phyloP scores from a whole-genome alignment of 2,888 invertebrate genomes.

The Rambutsinella grinnellia region DNA sequence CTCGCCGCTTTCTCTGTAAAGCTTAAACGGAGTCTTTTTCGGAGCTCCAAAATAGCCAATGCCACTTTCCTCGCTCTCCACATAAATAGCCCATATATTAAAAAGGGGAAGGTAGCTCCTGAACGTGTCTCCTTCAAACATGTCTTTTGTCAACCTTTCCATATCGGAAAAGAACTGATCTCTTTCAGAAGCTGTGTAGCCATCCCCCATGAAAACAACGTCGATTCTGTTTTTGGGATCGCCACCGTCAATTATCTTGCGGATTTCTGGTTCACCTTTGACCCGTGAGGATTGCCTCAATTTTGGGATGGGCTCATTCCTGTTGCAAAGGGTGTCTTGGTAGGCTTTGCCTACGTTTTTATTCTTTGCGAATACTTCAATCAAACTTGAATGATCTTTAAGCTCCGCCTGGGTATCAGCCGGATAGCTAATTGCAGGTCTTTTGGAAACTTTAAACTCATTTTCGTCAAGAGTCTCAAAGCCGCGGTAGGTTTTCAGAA shows the following conservation, averaged over 20 bases:
- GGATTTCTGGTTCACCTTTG: slow-evolving; percentile 46
- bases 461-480: slow-evolving; percentile 48
- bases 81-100: slow-evolving; percentile 64
- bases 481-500: slow-evolving; percentile 46
- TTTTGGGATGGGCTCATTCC: slow-evolving; percentile 1
- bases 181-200: slow-evolving; percentile 43
- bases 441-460: slow-evolving; percentile 34
- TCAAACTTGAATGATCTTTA: slow-evolving; percentile 17
- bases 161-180: slow-evolving; percentile 54
- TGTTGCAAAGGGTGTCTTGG: slow-evolving; percentile 43
- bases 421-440: slow-evolving; percentile 44
- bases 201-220: slow-evolving; percentile 64
- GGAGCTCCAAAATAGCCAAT: slow-evolving; percentile 55
- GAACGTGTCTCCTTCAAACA: slow-evolving; percentile 62
- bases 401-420: slow-evolving; percentile 36
- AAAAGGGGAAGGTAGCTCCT: slow-evolving; percentile 57
- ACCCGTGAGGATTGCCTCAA: neutral
- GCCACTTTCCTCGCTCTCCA: slow-evolving; percentile 53
- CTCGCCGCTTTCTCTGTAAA: slow-evolving; percentile 36
- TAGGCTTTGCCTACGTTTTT: slow-evolving; percentile 29
- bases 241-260: slow-evolving; percentile 60
- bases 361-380: slow-evolving; percentile 54
- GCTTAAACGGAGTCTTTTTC: slow-evolving; percentile 47
- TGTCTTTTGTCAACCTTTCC: slow-evolving; percentile 46
- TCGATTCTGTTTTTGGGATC: slow-evolving; percentile 58